These are phyloP conservation scores for Dynastes hyllus DNA, from an alignment of 2,888 invertebrate genomes.

Conservation along the genomic window DNA sequence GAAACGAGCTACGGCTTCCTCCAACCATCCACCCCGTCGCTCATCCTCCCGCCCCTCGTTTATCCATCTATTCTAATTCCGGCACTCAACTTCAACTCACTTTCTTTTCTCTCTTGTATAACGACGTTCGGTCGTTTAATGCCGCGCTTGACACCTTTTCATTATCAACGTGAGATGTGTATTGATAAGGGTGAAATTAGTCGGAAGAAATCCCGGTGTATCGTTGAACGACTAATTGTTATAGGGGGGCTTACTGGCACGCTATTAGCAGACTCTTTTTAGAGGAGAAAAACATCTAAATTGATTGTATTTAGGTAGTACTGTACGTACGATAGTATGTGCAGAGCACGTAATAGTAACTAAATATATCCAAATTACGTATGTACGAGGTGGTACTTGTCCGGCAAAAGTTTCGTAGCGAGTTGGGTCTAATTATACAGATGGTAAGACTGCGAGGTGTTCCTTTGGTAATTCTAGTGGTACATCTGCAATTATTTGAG, in stretches of 20 bases:
- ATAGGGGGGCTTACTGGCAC: not conserved
- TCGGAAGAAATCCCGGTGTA: constrained; percentile 8
- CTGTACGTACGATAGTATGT: too few species aligned
- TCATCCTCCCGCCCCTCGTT: constrained; percentile 15
- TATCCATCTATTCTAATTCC: constrained; percentile 45
- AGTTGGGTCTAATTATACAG: too few species aligned
- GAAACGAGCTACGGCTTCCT: constrained; percentile 22
- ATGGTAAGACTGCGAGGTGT: too few species aligned
- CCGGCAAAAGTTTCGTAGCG: too few species aligned
- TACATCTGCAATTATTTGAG: too few species aligned
- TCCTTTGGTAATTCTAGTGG: too few species aligned
- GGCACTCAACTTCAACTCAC: constrained; percentile 24
- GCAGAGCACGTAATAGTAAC: too few species aligned
- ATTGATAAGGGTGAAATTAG: constrained; percentile 34
- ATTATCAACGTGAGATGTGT: constrained; percentile 25
- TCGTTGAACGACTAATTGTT: constrained; percentile 9
- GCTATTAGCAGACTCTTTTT: not conserved
- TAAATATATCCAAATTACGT: too few species aligned
- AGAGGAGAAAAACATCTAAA: too few species aligned
- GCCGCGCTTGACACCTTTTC: constrained; percentile 23
- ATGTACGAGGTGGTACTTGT: too few species aligned
- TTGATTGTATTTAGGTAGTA: too few species aligned
- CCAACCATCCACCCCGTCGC: not conserved
- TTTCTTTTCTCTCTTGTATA: constrained; percentile 1
- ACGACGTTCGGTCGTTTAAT: constrained; percentile 18